A percentile compares a stretch with the other conserved stretches of the same genome.
Evolutionary conservation across 1,140 invertebrate species (phyloP).

Genomic region (Drosophila mayri): DNA sequence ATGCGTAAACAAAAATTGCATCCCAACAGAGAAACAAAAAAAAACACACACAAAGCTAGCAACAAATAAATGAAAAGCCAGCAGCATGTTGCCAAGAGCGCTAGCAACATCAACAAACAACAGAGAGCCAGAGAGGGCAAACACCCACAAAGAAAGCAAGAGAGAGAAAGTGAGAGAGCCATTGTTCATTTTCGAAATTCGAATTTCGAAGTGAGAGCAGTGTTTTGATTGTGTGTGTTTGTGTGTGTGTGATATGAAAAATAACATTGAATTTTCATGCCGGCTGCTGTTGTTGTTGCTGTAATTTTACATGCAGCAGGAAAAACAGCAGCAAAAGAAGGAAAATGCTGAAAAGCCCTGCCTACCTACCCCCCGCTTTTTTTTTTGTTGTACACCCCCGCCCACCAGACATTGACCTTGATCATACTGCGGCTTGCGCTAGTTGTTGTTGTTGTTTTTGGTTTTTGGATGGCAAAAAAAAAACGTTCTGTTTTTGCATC

Average conservation of each 20-base stretch:
- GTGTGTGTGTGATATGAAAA: slow-evolving; percentile 29
- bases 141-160: neutral
- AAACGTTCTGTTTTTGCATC: neutral
- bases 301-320: slow-evolving; percentile 72
- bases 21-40: slow-evolving; percentile 18
- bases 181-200: slow-evolving; percentile 70
- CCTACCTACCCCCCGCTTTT: slow-evolving; percentile 10
- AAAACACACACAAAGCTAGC: slow-evolving; percentile 13
- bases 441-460: slow-evolving; percentile 30
- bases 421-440: slow-evolving; percentile 54
- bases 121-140: slow-evolving; percentile 11
- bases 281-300: slow-evolving; percentile 46
- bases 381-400: slow-evolving; percentile 15
- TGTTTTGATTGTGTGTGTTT: neutral
- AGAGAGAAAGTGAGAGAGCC: neutral
- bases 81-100: slow-evolving; percentile 49
- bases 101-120: slow-evolving; percentile 29
- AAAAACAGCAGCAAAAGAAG: slow-evolving; percentile 65
- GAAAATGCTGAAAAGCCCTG: slow-evolving; percentile 51
- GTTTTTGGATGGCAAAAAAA: slow-evolving; percentile 11
- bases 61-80: slow-evolving; percentile 32
- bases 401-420: slow-evolving; percentile 79
- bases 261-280: slow-evolving; percentile 61
- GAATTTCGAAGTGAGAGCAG: slow-evolving; percentile 46
- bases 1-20: slow-evolving; percentile 64